Base-by-base conservation (phyloP, 1,140 invertebrate species). In the Mycetomoellerius zeteki region DNA sequence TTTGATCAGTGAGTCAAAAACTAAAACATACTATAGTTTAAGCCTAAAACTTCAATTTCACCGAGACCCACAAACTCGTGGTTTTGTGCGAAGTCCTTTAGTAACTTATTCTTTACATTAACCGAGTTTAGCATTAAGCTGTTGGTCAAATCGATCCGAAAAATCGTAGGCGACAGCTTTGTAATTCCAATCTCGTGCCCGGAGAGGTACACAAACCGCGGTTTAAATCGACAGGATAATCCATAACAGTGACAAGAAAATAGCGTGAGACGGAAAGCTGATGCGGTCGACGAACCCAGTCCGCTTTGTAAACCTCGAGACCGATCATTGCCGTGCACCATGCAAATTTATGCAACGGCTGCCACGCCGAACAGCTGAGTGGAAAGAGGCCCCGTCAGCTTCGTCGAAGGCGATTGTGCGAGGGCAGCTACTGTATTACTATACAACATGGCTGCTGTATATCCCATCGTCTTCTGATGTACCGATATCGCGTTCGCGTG, bases 301-400 rank as follows among this genome's bases (percentile, higher is more conserved):
- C 54, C 56, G 72, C 86, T 88, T 89, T 86, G 58, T 73, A 72
- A 37, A 60, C 21, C 78, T 69, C 62, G 69, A 27, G 72, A 54
- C 71, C 67, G 72, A 88, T 87, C 80, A 72, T 58, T 58, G 67
- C 64, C 37, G 80, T 30, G 58, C 54, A 27, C 27, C 47, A 86
- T 88, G 87, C 69, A 89, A 89, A 89, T 89, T 89, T 89, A 89
- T 89, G 84, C 76, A 24, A 56, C 56, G 69, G 47, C 85, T 43
- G 56, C 27, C 27, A 75, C 52, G 27, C 60, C 16, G 43, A 80
- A 85, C 50, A 60, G 58, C 64, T 69, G 67, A 75, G 47, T 62
- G n/a, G 16, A 67, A 86, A 88, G 75, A 80, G 30, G 58, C 75
- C 69, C 69, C 75, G 85, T 89, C 87, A 86, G 62, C 56, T 19